Base-by-base conservation (phyloP, 2,113 vertebrate species). In the Columba janthina region DNA sequence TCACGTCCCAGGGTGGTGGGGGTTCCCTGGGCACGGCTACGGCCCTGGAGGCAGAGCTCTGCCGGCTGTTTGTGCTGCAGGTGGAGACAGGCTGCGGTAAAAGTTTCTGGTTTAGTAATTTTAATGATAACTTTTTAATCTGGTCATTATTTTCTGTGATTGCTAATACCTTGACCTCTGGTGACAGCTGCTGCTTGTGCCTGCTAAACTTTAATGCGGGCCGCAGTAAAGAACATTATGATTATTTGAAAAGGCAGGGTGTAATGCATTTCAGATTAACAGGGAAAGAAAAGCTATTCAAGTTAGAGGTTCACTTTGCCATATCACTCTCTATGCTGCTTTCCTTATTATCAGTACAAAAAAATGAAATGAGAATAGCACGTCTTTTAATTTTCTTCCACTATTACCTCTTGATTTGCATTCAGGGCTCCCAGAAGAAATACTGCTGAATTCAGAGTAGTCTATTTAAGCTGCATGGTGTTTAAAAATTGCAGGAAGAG, bases 381-480 rank as follows among this genome's bases (percentile, higher is more conserved):
- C 91, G 90, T 97, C 94, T 97, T 98, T 98, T 98, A 97, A 98
- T 98, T 97, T 98, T 91, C 94, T 96, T 93, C 96, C 79, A 93
- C 89, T 94, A 94, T 96, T 96, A 97, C 96, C 96, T 97, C 97
- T 94, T 97, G 97, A 98, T 98, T 97, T 97, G 94, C 97, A 97
- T 98, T 97, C 96, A 94, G 88, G 95, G 96, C 95, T 98, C 97
- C 96, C 88, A 96, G 96, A 98, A 97, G 97, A 97, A 97, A 98
- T 97, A 96, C 83, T 48, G 14, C 25, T 96, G 97, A 97, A 98
- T 97, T 97, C 95, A 97, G 93, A 97, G 90, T 84, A 97, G 93
- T 92, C 96, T 97, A 97, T 97, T 98, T 98, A 97, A 97, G 91
- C 96, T 96, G 96, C 29, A 28, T 94, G 96, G 85, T 95, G 97